Base-by-base conservation (phyloP, 2,797 vertebrate species). In the Nasua narica region DNA sequence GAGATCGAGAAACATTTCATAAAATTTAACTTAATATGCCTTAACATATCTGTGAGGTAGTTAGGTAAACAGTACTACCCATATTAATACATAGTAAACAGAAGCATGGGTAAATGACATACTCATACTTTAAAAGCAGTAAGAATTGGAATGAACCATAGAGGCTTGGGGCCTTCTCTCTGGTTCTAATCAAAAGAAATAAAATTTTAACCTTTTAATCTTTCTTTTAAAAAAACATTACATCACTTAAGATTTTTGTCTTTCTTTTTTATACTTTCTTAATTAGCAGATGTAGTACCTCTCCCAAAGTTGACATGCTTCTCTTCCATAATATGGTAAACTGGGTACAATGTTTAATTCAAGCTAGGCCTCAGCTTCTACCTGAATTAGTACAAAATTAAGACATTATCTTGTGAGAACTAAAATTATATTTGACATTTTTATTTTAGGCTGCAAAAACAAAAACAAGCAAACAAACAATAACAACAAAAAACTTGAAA, bases 21-120 rank as follows among this genome's bases (percentile, higher is more conserved):
- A 91, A 96, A 90, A 97, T 85, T 91, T 91, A 97, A 96, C 85
- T 72, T 88, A 97, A 70, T 95, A 91, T 87, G 89, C 76, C 89
- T 95, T 98, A 95, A 96, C 87, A 94, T 27, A 96, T 96, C 78
- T 93, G 91, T 97, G 98, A 98, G 98, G 97, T 98, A 98, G 98
- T 95, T 97, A 94, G 89, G 95, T 78, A 93, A 98, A 98, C 92
- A 97, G 95, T 90, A 93, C 96, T 96, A 97, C 94, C 97, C 97
- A 97, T 95, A 93, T 91, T 82, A 95, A 86, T 91, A 96, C 48
- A 97, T 0, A 97, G 91, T 90, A 83, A 96, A 95, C 67, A 96
- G 82, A 95, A 91, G 84, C 81, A 88, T 72, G 78, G 94, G 96
- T 94, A 89, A 92, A 52, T 85, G 83, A 92, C 78, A 79, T 89